Evolutionary conservation across 2,797 vertebrate genomes (phyloP).

Genomic region (Tauraco hartlaubi): DNA sequence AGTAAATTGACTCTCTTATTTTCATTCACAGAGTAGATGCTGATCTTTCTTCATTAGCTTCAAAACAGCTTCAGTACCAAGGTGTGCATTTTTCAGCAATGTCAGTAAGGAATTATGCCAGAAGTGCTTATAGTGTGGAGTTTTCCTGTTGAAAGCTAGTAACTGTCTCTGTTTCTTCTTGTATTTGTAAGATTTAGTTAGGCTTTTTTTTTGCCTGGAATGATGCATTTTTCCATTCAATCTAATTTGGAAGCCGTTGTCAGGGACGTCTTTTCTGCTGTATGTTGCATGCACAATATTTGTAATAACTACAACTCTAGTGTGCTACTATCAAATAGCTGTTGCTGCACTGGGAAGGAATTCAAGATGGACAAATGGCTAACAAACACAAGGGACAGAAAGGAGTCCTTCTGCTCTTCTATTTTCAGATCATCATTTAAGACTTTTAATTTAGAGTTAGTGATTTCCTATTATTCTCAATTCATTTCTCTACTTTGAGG

Average conservation of each 20-base stretch:
- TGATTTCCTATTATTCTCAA: not conserved
- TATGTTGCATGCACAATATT: not conserved
- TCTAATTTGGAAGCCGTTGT: not conserved
- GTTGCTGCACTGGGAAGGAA: not conserved
- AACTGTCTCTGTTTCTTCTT: not conserved
- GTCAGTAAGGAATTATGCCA: not conserved
- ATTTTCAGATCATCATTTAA: not conserved
- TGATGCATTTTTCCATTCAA: not conserved
- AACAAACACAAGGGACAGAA: not conserved
- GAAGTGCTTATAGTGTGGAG: not conserved
- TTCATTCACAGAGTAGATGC: not conserved
- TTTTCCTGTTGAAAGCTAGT: not conserved
- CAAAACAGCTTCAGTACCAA: not conserved
- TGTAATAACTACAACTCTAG: not conserved
- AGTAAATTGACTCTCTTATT: not conserved
- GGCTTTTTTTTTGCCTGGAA: not conserved
- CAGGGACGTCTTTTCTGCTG: not conserved
- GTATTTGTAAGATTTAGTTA: not conserved
- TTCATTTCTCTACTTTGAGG: not conserved
- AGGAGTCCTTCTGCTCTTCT: not conserved
- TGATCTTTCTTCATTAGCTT: not conserved
- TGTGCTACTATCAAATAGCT: not conserved
- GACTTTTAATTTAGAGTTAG: not conserved
- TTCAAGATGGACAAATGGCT: not conserved
- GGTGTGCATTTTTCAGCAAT: not conserved